Base-by-base conservation (phyloP, 2,113 vertebrate genomes). In the Oophaga pumilio region DNA sequence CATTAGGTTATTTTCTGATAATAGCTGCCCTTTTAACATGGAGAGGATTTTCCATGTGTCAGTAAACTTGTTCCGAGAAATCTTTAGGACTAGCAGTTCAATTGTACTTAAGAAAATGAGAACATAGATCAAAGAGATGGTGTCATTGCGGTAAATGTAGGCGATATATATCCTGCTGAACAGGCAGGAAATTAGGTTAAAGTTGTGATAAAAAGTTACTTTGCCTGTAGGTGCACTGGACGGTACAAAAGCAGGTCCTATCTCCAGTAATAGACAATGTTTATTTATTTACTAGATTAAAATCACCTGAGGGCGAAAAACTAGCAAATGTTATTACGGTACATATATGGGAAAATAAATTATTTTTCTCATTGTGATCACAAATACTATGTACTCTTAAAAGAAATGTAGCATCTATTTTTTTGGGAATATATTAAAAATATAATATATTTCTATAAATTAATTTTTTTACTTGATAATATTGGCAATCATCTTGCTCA, bases 111-210 rank as follows among this genome's bases (percentile, higher is more conserved):
- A 73, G 69, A 33, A 73, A 73, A 73, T 73, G 28, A 73, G 28
- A 73, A 43, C 28, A 73, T 43, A 73, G 28, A 73, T 73, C 28
- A 73, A 49, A 49, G 69, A 73, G 33, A 73, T 43, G 69, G 43
- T 43, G 69, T 73, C 69, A 73, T 73, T 43, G 69, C 28, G 8
- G 28, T 73, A 73, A 73, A 28, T 43, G 69, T 49, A 73, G 69
- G 69, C 20, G 69, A 43, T 73, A 73, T 73, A 73, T 43, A 73
- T 73, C 69, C 69, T 43, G 69, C 69, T 73, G 69, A 73, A 73
- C 69, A 73, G 69, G 43, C 69, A 73, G 17, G 28, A 73, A 73
- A 73, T 73, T 73, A 73, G 69, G 28, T 43, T 18, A 73, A 73
- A 73, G 33, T 73, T 73, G 69, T 20, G 69, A 73, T 73, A 73